Evolutionary conservation across 2,797 vertebrate genomes (phyloP), one percentile per base, ranked within the genome.

Genomic region (Sebastes reedi): DNA sequence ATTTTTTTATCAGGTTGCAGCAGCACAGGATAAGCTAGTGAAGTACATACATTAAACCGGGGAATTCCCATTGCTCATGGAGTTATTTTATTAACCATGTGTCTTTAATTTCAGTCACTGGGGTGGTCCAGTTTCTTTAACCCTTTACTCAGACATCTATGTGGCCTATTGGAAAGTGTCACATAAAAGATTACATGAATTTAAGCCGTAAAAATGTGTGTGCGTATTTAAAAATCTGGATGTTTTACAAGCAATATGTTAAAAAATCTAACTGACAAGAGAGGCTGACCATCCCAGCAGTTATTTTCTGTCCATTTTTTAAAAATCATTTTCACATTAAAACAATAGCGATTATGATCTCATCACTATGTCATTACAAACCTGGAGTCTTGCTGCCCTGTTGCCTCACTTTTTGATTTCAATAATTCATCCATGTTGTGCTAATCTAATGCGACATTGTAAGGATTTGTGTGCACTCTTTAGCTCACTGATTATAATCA

Each of bases 1-100:
- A 75, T 95, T 92, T 64, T 64, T 91, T 87, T 80, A 90, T 93
- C 88, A 90, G 91, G 87, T 87, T 68, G 92, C 91, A 91, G 93
- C 91, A 92, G 93, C 90, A 90, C 90, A 94, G 92, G 92, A 92
- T 92, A 91, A 93, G 92, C 90, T 93, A 91, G 85, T 87, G 80
- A 86, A 88, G 70, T 82, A 71, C 87, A 88, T 62, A 64, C 74
- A 59, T 72, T 59, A 20, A 85, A 86, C 54, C 2, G 68, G 61
- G 56, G 62, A 20, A 30, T 75, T 73, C 14, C 52, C 76, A 56
- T 77, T 24, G 36, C 80, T 73, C 81, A 75, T 70, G 30, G 68
- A 67, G 55, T 79, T 70, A 36, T 73, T 89, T 81, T 75, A 56
- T 67, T 32, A 82, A 60, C 71, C 16, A 70, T 70, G 58, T 69